Conservation (phyloP, 2,888 invertebrate genomes). For the Sarcophaga carnaria region DNA sequence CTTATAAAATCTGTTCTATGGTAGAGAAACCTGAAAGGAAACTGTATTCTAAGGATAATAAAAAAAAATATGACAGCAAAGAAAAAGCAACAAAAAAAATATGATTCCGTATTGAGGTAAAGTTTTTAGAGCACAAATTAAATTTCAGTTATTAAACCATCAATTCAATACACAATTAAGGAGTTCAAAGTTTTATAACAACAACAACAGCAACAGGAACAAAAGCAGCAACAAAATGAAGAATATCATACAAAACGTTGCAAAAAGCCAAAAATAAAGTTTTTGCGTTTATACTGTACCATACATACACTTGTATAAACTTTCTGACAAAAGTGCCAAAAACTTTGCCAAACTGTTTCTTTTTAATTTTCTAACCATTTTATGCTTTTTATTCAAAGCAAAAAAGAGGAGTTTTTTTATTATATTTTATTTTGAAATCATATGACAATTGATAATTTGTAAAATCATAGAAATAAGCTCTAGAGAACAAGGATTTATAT, state of each 20-base stretch:
- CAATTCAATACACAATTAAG: conserved; percentile 81
- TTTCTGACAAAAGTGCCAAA: conserved; percentile 67
- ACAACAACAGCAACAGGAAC: neutral
- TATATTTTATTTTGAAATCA: too few species aligned
- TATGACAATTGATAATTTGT: too few species aligned
- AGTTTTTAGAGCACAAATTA: conserved; percentile 73
- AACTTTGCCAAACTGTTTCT: conserved; percentile 63
- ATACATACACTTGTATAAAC: conserved; percentile 46
- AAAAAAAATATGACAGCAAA: neutral
- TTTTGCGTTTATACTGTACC: conserved; percentile 19
- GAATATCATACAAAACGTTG: conserved; percentile 25
- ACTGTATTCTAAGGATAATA: conserved; percentile 16
- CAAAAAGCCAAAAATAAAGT: conserved; percentile 31
- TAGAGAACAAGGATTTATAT: too few species aligned
- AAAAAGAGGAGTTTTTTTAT: too few species aligned
- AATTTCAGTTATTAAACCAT: conserved; percentile 81
- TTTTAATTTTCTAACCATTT: neutral
- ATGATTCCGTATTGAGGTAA: neutral
- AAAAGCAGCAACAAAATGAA: neutral
- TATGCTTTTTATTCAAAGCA: neutral
- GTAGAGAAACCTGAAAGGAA: conserved; percentile 18
- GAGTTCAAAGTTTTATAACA: conserved; percentile 72
- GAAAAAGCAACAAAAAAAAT: neutral
- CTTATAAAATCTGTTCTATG: conserved; percentile 43
- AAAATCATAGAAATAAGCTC: too few species aligned